phyloP scores from a whole-genome alignment of 2,113 vertebrate species.

The Camelus dromedarius region DNA sequence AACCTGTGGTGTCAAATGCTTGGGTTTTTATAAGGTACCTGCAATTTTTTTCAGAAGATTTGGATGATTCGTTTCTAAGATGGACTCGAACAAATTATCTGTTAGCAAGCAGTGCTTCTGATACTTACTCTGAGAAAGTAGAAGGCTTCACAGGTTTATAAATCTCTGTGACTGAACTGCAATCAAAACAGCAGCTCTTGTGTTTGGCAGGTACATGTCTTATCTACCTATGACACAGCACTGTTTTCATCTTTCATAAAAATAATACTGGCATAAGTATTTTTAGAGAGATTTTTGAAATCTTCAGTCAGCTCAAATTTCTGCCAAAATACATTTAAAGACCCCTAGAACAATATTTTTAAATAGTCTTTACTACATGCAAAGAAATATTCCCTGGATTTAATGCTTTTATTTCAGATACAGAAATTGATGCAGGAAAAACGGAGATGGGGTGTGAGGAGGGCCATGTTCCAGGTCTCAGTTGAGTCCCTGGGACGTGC shows the following conservation, averaged over 20 bases:
- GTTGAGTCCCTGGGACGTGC: too few species aligned
- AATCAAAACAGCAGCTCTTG: background rate
- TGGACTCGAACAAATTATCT: background rate
- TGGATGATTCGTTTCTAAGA: background rate
- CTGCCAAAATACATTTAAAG: slow-evolving; percentile 25
- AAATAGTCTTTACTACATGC: background rate
- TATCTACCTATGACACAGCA: background rate
- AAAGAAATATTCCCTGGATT: background rate
- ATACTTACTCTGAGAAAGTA: background rate
- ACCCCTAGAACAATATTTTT: slow-evolving; percentile 39
- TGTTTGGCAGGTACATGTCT: background rate
- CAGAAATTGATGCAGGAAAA: background rate
- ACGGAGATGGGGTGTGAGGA: too few species aligned
- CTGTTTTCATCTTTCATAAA: slow-evolving; percentile 31
- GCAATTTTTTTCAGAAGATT: background rate
- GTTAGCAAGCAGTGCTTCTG: background rate
- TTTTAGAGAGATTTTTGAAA: slow-evolving; percentile 27
- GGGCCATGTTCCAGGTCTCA: too few species aligned
- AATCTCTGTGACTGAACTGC: background rate
- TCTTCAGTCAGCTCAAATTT: background rate
- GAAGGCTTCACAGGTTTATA: background rate
- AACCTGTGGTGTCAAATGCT: slow-evolving; percentile 18
- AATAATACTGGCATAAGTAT: background rate
- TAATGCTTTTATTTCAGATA: slow-evolving; percentile 38
- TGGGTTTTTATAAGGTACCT: background rate